Evolutionary conservation across 1,140 invertebrate species (phyloP).

Genomic region (Temnothorax longispinosus): DNA sequence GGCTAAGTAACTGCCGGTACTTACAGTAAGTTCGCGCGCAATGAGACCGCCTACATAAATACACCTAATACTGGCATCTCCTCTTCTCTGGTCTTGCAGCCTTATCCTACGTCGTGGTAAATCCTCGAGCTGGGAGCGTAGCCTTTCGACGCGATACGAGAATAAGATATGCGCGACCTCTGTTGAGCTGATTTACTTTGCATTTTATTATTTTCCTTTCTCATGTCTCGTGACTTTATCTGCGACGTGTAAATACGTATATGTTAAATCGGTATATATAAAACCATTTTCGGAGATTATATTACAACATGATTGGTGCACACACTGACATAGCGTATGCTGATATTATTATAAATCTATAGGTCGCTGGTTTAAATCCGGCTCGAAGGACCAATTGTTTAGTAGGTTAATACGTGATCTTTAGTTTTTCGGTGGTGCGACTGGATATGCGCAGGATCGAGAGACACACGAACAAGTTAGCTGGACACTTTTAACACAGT

Average conservation of each 20-base stretch:
- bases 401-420: no score
- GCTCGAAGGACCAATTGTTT: no score
- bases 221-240: background rate
- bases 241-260: background rate
- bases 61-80: conserved; percentile 78
- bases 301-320: background rate
- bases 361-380: no score
- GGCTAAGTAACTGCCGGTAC: conserved; percentile 83
- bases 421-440: no score
- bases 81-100: conserved; percentile 58
- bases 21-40: conserved; percentile 83
- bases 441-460: no score
- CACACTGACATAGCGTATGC: background rate
- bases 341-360: background rate
- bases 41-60: conserved; percentile 84
- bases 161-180: conserved; percentile 28
- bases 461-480: no score
- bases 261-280: no score
- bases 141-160: conserved; percentile 65
- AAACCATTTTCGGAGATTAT: background rate
- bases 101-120: conserved; percentile 69
- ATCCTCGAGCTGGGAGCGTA: conserved; percentile 58
- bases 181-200: conserved; percentile 66
- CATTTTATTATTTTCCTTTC: conserved; percentile 39
- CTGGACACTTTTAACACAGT: no score